Percentiles rank a stretch among this genome's conserved stretches.
Evolutionary conservation across 2,797 vertebrate species (phyloP).

Genomic region (Discoglossus pictus): DNA sequence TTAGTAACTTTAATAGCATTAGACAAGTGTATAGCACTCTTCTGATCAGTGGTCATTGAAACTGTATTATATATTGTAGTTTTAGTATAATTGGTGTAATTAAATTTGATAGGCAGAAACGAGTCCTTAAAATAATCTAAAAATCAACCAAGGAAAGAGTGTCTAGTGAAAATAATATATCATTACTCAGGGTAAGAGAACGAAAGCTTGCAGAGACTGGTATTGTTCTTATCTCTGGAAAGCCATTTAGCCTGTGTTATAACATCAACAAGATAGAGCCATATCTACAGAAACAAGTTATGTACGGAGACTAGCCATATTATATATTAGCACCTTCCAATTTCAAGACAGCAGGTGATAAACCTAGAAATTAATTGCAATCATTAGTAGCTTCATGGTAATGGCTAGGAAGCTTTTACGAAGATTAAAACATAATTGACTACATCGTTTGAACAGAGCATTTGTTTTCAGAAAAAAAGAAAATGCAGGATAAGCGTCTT

Average conservation of each 20-base stretch:
- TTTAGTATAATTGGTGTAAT: slow-evolving; percentile 24
- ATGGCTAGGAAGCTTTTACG: slow-evolving; percentile 8
- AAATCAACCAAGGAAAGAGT: slow-evolving; percentile 22
- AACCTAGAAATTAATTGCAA: slow-evolving; percentile 32
- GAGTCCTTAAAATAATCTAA: slow-evolving; percentile 32
- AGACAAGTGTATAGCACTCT: neutral
- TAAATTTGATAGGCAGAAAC: slow-evolving; percentile 30
- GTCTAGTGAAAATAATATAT: slow-evolving; percentile 31
- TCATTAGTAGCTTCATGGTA: slow-evolving; percentile 20
- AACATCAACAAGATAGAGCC: slow-evolving; percentile 8
- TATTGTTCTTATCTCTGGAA: neutral
- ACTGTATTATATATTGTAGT: slow-evolving; percentile 14
- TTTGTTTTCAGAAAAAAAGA: slow-evolving; percentile 11
- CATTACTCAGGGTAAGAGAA: slow-evolving; percentile 26
- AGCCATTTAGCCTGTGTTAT: slow-evolving; percentile 7
- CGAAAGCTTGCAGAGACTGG: neutral
- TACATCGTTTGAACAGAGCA: neutral
- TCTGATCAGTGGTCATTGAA: slow-evolving; percentile 3
- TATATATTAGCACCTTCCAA: slow-evolving; percentile 25
- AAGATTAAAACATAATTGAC: slow-evolving; percentile 32
- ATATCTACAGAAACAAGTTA: neutral
- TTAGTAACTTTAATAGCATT: neutral
- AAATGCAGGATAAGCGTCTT: neutral
- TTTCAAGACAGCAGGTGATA: slow-evolving; percentile 29
- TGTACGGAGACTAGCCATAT: neutral